Evolutionary conservation across 2,888 invertebrate species (phyloP).

Genomic region (Heliothis peltigera): DNA sequence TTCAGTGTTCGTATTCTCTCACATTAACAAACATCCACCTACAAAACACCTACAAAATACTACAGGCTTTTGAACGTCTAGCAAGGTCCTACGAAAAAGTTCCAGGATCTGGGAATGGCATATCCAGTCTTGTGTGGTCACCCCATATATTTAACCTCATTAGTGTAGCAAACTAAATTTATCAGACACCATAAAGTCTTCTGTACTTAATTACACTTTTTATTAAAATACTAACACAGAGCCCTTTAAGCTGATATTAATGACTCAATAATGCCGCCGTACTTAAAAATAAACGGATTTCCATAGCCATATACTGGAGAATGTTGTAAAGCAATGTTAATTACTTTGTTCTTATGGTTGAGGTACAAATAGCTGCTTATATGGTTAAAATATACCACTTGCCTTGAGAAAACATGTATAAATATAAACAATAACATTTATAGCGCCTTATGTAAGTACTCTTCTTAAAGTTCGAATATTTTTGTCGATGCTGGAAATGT

Average conservation of each 20-base stretch:
- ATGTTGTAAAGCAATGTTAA: conserved; percentile 43
- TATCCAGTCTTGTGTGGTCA: neutral
- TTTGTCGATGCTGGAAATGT: too few species aligned
- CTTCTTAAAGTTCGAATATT: neutral
- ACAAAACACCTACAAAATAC: too few species aligned
- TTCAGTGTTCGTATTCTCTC: too few species aligned
- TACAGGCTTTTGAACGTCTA: too few species aligned
- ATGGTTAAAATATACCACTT: conserved; percentile 44
- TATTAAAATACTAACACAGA: conserved; percentile 21
- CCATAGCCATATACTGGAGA: conserved; percentile 38
- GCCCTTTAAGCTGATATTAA: conserved; percentile 38
- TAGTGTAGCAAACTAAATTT: neutral
- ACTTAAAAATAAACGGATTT: conserved; percentile 40
- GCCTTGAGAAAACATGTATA: conserved; percentile 22
- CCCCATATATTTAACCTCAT: conserved; percentile 1
- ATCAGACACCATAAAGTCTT: conserved; percentile 7
- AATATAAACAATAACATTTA: conserved; percentile 29
- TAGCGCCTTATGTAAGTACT: conserved; percentile 5
- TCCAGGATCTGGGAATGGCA: too few species aligned
- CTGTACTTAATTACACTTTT: conserved; percentile 19
- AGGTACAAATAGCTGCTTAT: conserved; percentile 20
- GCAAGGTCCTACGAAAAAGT: too few species aligned
- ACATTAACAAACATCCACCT: too few species aligned
- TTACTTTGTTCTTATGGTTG: conserved; percentile 52
- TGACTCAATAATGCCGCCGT: conserved; percentile 43